Evolutionary conservation across 2,797 vertebrate species (phyloP).

Genomic region (Rhabdophis nuchalis): DNA sequence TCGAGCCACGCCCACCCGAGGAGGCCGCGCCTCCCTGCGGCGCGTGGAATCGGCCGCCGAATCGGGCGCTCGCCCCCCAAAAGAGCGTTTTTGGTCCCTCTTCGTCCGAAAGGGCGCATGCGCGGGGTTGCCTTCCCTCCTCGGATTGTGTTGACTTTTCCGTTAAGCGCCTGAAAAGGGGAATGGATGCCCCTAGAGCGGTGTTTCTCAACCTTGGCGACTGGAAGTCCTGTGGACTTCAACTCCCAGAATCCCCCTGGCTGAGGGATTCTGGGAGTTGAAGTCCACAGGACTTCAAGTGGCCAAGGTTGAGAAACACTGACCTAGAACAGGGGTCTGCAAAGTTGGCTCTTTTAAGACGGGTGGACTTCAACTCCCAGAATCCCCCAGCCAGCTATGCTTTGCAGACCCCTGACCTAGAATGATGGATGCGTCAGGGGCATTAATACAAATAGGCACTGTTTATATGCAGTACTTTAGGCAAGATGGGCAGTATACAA

Average conservation of each 20-base stretch:
- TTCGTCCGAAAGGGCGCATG: not conserved
- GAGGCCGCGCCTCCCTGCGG: not conserved
- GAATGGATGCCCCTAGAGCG: too few species aligned
- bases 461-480: not conserved
- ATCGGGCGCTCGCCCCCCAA: not conserved
- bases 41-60: not conserved
- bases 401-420: too few species aligned
- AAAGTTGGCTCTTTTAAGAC: too few species aligned
- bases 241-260: too few species aligned
- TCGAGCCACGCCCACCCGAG: not conserved
- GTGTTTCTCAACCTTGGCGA: too few species aligned
- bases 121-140: not conserved
- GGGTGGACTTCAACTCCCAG: too few species aligned
- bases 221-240: too few species aligned
- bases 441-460: not conserved
- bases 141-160: not conserved
- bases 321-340: too few species aligned
- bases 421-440: not conserved
- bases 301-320: too few species aligned
- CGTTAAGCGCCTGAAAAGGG: not conserved
- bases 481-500: not conserved
- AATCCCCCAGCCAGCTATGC: too few species aligned
- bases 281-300: too few species aligned
- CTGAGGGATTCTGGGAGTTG: too few species aligned
- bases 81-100: not conserved